Percentiles rank a stretch among this genome's conserved stretches.
Evolutionary conservation across 2,113 vertebrate species (phyloP).

Genomic region (Bubo scandiacus): DNA sequence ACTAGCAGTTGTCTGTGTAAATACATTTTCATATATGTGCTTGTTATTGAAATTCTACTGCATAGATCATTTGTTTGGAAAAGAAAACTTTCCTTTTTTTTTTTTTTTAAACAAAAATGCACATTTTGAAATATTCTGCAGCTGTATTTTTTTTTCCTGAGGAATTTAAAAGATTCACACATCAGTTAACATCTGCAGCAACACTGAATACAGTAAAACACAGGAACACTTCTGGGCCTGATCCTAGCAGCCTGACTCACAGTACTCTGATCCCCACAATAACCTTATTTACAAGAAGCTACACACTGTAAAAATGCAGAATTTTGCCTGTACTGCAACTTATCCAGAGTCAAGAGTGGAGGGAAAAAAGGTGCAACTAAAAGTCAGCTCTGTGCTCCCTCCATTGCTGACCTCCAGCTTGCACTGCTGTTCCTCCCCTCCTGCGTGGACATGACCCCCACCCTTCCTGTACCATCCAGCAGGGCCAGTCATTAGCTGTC

Average conservation of each 20-base stretch:
- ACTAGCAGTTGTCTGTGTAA: background rate
- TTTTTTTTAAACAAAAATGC: background rate
- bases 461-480: background rate
- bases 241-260: background rate
- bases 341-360: background rate
- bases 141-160: background rate
- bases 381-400: background rate
- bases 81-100: background rate
- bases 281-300: background rate
- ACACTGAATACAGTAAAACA: background rate
- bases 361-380: background rate
- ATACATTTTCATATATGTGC: background rate
- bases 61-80: background rate
- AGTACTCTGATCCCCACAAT: fast-evolving
- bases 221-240: background rate
- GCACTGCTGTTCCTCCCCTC: background rate
- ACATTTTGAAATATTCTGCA: background rate
- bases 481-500: background rate
- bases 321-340: background rate
- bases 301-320: background rate
- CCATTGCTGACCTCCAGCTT: background rate
- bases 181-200: background rate
- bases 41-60: background rate
- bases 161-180: background rate
- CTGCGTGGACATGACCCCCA: background rate